phyloP scores from a whole-genome alignment of 2,888 invertebrate genomes.

The Dryocosmus kuriphilus region DNA sequence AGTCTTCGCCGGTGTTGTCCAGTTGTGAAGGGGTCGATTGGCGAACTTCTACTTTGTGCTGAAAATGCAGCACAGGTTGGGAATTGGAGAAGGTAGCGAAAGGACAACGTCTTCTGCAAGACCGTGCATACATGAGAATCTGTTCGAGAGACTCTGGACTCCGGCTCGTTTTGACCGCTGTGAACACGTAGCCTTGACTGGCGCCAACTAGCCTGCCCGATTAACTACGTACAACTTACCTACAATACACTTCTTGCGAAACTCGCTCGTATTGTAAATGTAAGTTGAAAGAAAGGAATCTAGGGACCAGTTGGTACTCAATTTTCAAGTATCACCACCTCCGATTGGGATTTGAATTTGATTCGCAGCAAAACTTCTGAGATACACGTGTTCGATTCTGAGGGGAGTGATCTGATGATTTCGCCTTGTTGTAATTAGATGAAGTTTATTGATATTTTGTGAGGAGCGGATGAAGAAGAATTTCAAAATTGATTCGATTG shows the following conservation, averaged over 20 bases:
- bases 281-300: neutral
- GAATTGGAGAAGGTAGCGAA: slow-evolving; percentile 29
- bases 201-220: slow-evolving; percentile 65
- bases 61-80: slow-evolving; percentile 6
- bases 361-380: neutral
- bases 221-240: slow-evolving; percentile 34
- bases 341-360: neutral
- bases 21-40: neutral
- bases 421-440: neutral
- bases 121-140: slow-evolving; percentile 37
- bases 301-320: slow-evolving; percentile 9
- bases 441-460: neutral
- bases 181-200: slow-evolving; percentile 69
- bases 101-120: slow-evolving; percentile 28
- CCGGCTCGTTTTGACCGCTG: slow-evolving; percentile 47
- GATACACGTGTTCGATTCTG: neutral
- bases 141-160: slow-evolving; percentile 17
- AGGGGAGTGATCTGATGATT: neutral
- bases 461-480: neutral
- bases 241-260: slow-evolving; percentile 5
- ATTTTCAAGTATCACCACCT: slow-evolving; percentile 11
- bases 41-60: neutral
- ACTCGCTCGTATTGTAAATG: slow-evolving; percentile 27
- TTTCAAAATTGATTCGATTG: neutral
- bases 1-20: slow-evolving; percentile 7